Evolutionary conservation across 2,113 vertebrate genomes (phyloP), one percentile per base, ranked within the genome.

Genomic region (Lampris incognitus): DNA sequence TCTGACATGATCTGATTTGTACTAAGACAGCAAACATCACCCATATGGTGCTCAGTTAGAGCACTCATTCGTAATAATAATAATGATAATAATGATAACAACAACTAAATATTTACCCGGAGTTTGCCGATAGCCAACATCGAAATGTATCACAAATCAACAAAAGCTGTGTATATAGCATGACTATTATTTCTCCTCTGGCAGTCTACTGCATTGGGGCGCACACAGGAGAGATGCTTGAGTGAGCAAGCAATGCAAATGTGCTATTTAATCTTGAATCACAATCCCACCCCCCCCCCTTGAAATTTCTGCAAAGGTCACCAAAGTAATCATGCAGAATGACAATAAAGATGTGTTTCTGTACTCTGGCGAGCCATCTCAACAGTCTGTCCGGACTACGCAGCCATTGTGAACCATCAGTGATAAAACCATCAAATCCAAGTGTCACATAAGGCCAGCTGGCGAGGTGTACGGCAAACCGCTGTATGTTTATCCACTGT

Each of bases 231-330:
- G 2, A 55, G 52, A 55, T 55, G n/a, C 24, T 24, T 8, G 56
- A 39, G 6, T 4, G 55, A 46, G 44, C 44, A 9, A 57, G 55
- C 55, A 57, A 13, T 64, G 52, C 54, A 40, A 66, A 66, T 37
- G 40, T 62, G n/a, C 38, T 41, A 24, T 76, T 61, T 69, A 61
- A 76, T 76, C 65, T 55, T 49, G 57, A 58, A 76, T 62, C 65
- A 68, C 58, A 59, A 51, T 54, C 44, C 41, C 40, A 60, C 50
- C 38, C 38, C 52, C 58, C 58, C 57, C 65, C 56, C 24, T 39
- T 52, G 7, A 40, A 39, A 46, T 64, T 76, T 76, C 65, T 68
- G 55, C 36, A 56, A 76, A 69, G 66, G 74, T 68, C 74, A 62
- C 41, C 10, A 36, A 67, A 48, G 38, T 51, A 37, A 69, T 76